These are phyloP conservation scores for Paraescarpia echinospica DNA, from an alignment of 1,140 invertebrate species.

Conservation along the genomic window DNA sequence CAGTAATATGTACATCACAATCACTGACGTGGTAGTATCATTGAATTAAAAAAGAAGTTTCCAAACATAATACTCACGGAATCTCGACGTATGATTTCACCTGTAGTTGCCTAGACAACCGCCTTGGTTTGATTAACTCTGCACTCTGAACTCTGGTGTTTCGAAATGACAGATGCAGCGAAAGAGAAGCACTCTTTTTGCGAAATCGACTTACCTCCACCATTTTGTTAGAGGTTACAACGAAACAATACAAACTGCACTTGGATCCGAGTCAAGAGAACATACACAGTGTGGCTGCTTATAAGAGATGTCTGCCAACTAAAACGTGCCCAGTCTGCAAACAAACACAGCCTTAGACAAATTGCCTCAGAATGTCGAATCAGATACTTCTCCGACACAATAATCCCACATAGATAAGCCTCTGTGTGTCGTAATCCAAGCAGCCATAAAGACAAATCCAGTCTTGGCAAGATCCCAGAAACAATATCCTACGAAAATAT, in stretches of 20 bases:
- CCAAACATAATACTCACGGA: not conserved
- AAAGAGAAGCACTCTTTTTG: conserved; percentile 1
- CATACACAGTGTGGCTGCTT: not conserved
- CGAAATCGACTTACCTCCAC: not conserved
- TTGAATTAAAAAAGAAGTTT: not conserved
- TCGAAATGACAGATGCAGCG: not conserved
- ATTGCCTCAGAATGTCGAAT: not conserved
- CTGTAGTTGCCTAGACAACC: not conserved
- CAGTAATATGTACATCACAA: not conserved
- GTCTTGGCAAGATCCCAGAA: not conserved
- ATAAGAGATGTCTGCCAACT: not conserved
- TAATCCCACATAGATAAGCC: not conserved
- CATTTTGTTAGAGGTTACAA: not conserved
- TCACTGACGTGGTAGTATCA: not conserved
- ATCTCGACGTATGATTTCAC: not conserved
- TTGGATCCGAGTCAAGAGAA: not conserved
- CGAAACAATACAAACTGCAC: not conserved
- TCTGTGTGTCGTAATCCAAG: not conserved
- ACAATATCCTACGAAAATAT: not conserved
- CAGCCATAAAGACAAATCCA: not conserved
- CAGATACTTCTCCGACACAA: not conserved
- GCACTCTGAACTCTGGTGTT: not conserved
- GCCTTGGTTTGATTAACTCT: not conserved
- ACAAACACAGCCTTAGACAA: not conserved
- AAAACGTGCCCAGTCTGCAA: not conserved